Percentiles rank a stretch among this genome's conserved stretches.
These are phyloP conservation scores for Enhydra lutris DNA, from an alignment of 2,113 vertebrate species.

Conservation along the genomic window DNA sequence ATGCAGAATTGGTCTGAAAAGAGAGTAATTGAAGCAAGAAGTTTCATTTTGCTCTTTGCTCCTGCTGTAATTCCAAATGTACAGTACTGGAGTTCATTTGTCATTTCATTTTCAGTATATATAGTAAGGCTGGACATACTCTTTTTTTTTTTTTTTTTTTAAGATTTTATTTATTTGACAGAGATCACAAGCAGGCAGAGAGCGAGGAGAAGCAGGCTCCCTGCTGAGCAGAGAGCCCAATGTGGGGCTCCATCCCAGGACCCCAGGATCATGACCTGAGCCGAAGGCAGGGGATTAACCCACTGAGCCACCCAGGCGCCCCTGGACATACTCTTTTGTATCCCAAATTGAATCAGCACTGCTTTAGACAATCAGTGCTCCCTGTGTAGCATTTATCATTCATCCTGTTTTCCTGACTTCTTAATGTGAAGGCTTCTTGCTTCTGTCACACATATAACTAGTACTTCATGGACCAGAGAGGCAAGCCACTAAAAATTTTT, in stretches of 20 bases:
- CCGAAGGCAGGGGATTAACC: too few species aligned
- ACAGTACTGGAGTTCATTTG: background rate
- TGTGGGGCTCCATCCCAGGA: too few species aligned
- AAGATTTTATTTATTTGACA: too few species aligned
- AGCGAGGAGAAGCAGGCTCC: too few species aligned
- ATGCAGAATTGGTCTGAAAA: background rate
- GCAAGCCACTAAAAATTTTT: background rate
- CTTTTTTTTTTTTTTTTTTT: background rate
- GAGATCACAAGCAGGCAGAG: too few species aligned
- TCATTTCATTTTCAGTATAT: background rate
- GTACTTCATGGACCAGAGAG: background rate
- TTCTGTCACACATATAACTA: background rate
- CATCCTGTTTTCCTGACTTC: background rate
- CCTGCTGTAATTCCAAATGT: background rate
- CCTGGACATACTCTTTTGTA: background rate
- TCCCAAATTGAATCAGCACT: background rate
- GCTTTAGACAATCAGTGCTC: background rate
- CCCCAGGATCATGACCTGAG: too few species aligned
- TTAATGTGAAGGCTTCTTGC: background rate
- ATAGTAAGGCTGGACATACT: background rate
- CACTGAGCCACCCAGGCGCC: too few species aligned
- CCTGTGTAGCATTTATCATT: background rate
- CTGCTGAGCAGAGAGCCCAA: too few species aligned
- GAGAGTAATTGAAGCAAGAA: background rate
- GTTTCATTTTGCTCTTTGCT: background rate